Percentiles rank a stretch among this genome's conserved stretches.
Evolutionary conservation across 2,797 vertebrate genomes (phyloP).

Genomic region (Sebastes nivosus): DNA sequence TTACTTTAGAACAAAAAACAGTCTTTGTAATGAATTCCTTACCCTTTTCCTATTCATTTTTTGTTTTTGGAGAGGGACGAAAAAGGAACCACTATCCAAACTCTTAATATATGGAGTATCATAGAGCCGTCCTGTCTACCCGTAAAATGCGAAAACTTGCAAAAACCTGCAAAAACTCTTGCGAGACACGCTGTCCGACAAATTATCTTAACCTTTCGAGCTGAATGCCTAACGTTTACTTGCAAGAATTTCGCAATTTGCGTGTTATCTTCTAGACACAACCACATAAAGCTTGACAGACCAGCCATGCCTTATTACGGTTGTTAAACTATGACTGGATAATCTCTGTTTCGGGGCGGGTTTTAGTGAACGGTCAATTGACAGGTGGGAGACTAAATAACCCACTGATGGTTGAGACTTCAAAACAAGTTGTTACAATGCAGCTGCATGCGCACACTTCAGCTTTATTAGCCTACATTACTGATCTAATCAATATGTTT

Average conservation of each 20-base stretch:
- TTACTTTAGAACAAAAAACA: neutral
- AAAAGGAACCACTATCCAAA: neutral
- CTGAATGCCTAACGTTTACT: too few species aligned
- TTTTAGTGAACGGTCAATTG: neutral
- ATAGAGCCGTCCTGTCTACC: neutral
- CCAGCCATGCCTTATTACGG: neutral
- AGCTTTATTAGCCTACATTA: slow-evolving; percentile 25
- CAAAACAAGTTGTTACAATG: slow-evolving; percentile 12
- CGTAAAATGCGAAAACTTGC: too few species aligned
- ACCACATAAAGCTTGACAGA: neutral
- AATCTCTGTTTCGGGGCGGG: neutral
- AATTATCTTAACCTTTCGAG: too few species aligned
- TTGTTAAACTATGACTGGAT: neutral
- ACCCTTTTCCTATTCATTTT: neutral
- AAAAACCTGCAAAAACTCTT: too few species aligned
- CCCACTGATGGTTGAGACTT: neutral
- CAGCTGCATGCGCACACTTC: neutral
- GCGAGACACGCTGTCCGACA: too few species aligned
- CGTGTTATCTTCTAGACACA: too few species aligned
- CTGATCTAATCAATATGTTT: slow-evolving; percentile 46
- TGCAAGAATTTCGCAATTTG: too few species aligned
- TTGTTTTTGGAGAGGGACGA: neutral
- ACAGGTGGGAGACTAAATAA: neutral
- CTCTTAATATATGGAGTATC: neutral
- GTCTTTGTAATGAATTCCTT: neutral